phyloP scores from a whole-genome alignment of 1,140 invertebrate species.

The Periplaneta americana region DNA sequence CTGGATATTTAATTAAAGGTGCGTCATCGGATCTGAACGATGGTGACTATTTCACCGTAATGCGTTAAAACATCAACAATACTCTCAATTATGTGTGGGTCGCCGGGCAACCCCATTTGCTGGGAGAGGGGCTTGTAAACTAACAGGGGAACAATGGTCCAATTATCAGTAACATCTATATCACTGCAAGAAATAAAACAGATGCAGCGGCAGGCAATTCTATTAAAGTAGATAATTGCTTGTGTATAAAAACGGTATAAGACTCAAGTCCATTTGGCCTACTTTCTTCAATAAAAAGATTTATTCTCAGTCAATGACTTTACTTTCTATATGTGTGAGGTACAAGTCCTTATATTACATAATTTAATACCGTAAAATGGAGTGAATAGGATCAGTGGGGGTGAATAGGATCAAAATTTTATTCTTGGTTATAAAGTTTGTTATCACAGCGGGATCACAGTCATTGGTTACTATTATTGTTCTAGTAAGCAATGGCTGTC shows the following conservation, averaged over 20 bases:
- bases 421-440: too few relatives aligned
- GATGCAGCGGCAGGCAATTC: background rate
- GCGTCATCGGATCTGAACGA: background rate
- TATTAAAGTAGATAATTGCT: background rate
- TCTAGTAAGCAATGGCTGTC: too few relatives aligned
- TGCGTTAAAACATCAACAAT: background rate
- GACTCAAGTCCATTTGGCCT: too few relatives aligned
- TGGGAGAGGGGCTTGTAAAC: background rate
- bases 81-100: background rate
- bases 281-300: too few relatives aligned
- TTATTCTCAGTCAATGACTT: too few relatives aligned
- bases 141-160: background rate
- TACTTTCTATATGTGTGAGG: too few relatives aligned
- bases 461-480: too few relatives aligned
- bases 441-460: too few relatives aligned
- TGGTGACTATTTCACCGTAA: background rate
- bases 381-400: too few relatives aligned
- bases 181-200: background rate
- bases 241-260: background rate
- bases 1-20: background rate
- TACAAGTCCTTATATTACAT: too few relatives aligned
- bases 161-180: background rate
- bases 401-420: too few relatives aligned
- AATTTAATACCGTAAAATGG: too few relatives aligned
- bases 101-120: background rate